Evolutionary conservation across 2,888 invertebrate genomes (phyloP), one percentile per base, ranked within the genome.

Genomic region (Neocrepidodera transversa): DNA sequence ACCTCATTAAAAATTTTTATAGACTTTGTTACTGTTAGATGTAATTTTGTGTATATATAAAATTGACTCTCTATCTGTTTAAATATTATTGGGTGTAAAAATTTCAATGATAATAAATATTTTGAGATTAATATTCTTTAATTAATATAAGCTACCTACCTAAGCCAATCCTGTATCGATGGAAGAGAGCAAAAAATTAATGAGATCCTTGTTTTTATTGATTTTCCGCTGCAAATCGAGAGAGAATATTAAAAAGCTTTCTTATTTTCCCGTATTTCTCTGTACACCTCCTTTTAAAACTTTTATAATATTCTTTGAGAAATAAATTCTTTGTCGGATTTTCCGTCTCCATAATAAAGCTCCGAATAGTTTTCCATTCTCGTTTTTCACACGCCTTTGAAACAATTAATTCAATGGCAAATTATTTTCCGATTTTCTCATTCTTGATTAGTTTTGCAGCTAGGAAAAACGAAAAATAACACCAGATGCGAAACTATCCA

Each of bases 171-270:
- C 53, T 54, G 53, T 26, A 26, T 45, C 7, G 10, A 20, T 38
- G 55, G 35, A 43, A 55, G 45, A 45, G 60, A 57, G 73, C 71
- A 75, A 75, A 74, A 74, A 74, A 74, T 73, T 74, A 73, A 74
- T 74, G 75, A 74, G 74, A 75, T 74, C 75, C 75, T 73, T 72
- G 74, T 75, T 75, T 75, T 74, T 75, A 75, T 75, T 68, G 75
- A 75, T 76, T 73, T 74, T 75, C 74, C 43, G 55, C 48, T 66
- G 71, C 69, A 75, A 73, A 75, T 75, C 73, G 73, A 73, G 73
- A 69, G 69, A 66, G 73, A 73, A 74, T 73, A 76, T 76, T 75
- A 75, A 74, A 76, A 74, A 73, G 71, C 72, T 72, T 75, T 74
- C 73, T 74, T 72, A 74, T 74, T 75, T 71, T 58, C 58, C 62